A percentile compares a stretch with the other conserved stretches of the same genome.
phyloP scores from a whole-genome alignment of 2,797 vertebrate species.

The Notolabrus celidotus region DNA sequence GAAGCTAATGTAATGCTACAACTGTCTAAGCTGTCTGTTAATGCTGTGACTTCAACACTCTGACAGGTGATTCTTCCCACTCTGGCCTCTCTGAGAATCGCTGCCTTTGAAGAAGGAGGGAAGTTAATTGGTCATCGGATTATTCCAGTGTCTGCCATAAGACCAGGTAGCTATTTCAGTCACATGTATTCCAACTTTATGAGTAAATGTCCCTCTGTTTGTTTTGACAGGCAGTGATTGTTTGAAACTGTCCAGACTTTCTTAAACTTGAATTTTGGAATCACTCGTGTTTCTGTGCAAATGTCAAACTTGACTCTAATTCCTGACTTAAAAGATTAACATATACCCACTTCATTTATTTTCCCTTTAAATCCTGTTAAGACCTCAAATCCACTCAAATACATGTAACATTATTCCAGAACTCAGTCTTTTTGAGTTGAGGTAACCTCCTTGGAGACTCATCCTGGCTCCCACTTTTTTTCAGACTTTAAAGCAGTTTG shows the following conservation, averaged over 20 bases:
- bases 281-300: neutral
- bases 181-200: neutral
- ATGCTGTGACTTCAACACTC: neutral
- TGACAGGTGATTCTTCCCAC: slow-evolving; percentile 95
- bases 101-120: slow-evolving; percentile 96
- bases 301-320: neutral
- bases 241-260: neutral
- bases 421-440: neutral
- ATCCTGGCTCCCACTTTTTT: slow-evolving; percentile 9
- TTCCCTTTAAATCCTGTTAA: neutral
- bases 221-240: neutral
- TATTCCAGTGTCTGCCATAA: slow-evolving; percentile 93
- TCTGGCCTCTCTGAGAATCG: slow-evolving; percentile 93
- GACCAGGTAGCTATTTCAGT: slow-evolving; percentile 85
- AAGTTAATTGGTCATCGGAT: slow-evolving; percentile 97
- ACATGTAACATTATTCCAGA: slow-evolving; percentile 14
- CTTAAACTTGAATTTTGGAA: neutral
- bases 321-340: neutral
- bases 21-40: neutral
- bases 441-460: neutral
- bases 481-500: slow-evolving; percentile 5
- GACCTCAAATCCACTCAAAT: neutral
- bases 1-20: neutral
- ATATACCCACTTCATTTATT: neutral
- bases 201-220: too few relatives aligned